Evolutionary conservation across 2,797 vertebrate genomes (phyloP), one percentile per base, ranked within the genome.

Genomic region (Hylomyscus alleni): DNA sequence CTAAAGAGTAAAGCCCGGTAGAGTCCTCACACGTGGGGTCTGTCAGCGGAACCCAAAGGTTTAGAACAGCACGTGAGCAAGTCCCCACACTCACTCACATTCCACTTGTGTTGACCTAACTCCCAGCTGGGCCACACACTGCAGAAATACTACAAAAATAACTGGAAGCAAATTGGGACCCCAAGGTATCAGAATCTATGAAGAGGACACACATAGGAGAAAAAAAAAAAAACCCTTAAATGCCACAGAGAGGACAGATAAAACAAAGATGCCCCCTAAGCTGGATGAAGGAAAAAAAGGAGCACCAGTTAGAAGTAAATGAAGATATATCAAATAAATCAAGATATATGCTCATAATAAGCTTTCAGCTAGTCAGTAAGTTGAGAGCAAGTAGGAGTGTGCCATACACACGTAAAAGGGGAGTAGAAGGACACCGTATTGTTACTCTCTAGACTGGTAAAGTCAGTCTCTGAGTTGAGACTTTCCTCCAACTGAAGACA

Each of bases 361-460:
- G 83, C 86, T 52, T 86, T 47, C 54, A 20, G 40, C 56, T 34
- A 80, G 82, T 20, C 15, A 3, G 75, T 31, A 20, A 44, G 34
- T 14, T 6, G 47, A 90, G 52, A 77, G 20, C 1, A 60, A 80
- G 47, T 8, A 60, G 29, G 37, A 19, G 40, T 50, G 22, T n/a
- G 69, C 0, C 2, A 1, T 0, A 47, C 0, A 87, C 22, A 34
- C 31, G 0, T 65, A 50, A 69, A 6, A 50, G 26, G 34, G 40
- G 4, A 60, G 26, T 2, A 75, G 50, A 72, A 62, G 58, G 80
- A 58, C n/a, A 40, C 54, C 10, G 26, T 58, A 26, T 40, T 54
- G 40, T 58, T 54, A 72, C 80, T 37, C 12, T 34, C 22, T n/a
- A 9, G 37, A 73, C 54, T 2, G 54, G 60, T 60, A 40, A 80